Evolutionary conservation across 2,888 invertebrate genomes (phyloP).

Genomic region (Trichopoda pennipes): DNA sequence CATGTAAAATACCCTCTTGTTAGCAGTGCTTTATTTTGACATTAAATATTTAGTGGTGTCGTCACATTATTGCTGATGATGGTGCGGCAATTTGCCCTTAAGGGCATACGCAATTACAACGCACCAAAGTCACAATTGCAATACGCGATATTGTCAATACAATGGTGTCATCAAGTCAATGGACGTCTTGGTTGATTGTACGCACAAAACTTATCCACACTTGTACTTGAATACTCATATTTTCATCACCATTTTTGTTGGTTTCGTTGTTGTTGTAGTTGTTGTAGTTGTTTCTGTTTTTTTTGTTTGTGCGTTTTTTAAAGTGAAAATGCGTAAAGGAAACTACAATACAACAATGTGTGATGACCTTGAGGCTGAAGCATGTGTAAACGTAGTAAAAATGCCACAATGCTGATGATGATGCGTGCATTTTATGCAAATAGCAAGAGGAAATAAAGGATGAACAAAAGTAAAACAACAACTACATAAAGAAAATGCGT

Average conservation of each 20-base stretch:
- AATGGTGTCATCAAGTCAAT: slow-evolving; percentile 56
- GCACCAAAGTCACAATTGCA: slow-evolving; percentile 41
- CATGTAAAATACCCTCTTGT: neutral
- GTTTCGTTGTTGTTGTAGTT: neutral
- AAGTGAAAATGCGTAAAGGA: slow-evolving; percentile 63
- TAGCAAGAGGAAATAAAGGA: slow-evolving; percentile 4
- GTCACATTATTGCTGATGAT: slow-evolving; percentile 18
- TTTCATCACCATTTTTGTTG: neutral
- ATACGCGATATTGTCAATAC: slow-evolving; percentile 34
- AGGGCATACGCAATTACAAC: slow-evolving; percentile 44
- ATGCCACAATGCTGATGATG: slow-evolving; percentile 32
- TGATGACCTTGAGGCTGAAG: slow-evolving; percentile 60
- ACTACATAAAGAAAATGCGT: slow-evolving; percentile 38
- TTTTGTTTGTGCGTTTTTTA: neutral
- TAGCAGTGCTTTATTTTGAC: slow-evolving; percentile 11
- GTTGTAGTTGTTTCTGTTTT: neutral
- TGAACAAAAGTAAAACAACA: slow-evolving; percentile 1
- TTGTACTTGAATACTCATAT: neutral
- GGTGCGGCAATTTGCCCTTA: slow-evolving; percentile 54
- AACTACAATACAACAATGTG: slow-evolving; percentile 55
- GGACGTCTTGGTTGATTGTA: slow-evolving; percentile 18
- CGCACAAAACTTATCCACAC: slow-evolving; percentile 6
- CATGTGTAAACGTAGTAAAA: slow-evolving; percentile 1
- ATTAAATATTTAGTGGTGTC: slow-evolving; percentile 21
- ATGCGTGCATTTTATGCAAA: slow-evolving; percentile 4